A percentile compares a stretch with the other conserved stretches of the same genome.
These are phyloP conservation scores for Nephotettix cincticeps DNA, from an alignment of 1,140 invertebrate species.

Conservation along the genomic window DNA sequence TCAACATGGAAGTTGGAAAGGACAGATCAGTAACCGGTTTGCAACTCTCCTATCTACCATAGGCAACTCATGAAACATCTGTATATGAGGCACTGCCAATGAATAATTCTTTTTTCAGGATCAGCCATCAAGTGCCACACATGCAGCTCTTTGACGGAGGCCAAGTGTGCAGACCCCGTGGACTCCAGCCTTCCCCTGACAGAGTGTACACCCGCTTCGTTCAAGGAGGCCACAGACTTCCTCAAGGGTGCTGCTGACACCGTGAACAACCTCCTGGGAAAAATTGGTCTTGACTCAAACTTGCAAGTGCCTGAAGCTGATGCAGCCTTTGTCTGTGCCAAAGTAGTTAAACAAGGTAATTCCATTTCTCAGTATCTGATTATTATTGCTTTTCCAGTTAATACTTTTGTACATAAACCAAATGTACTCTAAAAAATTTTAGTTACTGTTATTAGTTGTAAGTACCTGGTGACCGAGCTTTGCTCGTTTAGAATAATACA, in stretches of 20 bases:
- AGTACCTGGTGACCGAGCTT: too few relatives aligned
- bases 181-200: background rate
- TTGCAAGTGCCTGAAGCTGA: background rate
- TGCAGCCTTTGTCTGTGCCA: background rate
- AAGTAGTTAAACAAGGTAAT: background rate
- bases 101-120: background rate
- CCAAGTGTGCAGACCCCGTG: conserved; percentile 6
- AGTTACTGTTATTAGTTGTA: too few relatives aligned
- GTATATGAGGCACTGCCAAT: too few relatives aligned
- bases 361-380: too few relatives aligned
- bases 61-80: too few relatives aligned
- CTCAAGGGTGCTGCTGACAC: background rate
- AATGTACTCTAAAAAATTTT: too few relatives aligned
- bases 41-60: too few relatives aligned
- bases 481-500: too few relatives aligned
- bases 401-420: too few relatives aligned
- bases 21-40: too few relatives aligned
- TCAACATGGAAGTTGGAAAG: too few relatives aligned
- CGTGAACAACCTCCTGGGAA: background rate
- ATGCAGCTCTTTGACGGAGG: background rate
- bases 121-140: background rate
- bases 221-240: background rate
- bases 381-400: too few relatives aligned
- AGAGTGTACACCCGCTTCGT: background rate
- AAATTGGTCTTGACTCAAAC: background rate